Conservation (phyloP, 1,140 invertebrate genomes). For the Maconellicoccus hirsutus region DNA sequence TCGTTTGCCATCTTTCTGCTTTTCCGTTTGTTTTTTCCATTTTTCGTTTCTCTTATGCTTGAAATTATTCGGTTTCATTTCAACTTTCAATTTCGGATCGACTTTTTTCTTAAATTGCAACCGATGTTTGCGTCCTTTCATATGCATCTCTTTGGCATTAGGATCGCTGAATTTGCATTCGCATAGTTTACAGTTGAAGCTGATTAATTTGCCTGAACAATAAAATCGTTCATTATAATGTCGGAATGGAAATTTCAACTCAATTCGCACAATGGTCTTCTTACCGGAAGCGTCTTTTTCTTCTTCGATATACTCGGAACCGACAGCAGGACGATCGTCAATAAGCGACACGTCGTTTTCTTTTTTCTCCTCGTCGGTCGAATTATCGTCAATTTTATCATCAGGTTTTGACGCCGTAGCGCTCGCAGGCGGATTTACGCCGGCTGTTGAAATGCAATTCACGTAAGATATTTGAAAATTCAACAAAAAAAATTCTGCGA, state of each 20-base stretch:
- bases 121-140: slow-evolving; percentile 92
- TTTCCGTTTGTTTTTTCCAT: slow-evolving; percentile 20
- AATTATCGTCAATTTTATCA: neutral
- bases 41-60: slow-evolving; percentile 25
- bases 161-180: slow-evolving; percentile 98
- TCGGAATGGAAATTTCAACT: neutral
- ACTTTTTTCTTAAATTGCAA: slow-evolving; percentile 95
- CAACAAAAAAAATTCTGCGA: too few relatives aligned
- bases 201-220: slow-evolving; percentile 58
- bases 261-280: too few relatives aligned
- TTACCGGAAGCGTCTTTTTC: slow-evolving; percentile 87
- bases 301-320: slow-evolving; percentile 97
- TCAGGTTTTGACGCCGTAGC: neutral
- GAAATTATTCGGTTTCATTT: slow-evolving; percentile 71
- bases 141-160: slow-evolving; percentile 99
- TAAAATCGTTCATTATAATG: neutral
- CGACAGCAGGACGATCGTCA: slow-evolving; percentile 84
- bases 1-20: neutral
- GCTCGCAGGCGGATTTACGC: neutral
- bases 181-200: slow-evolving; percentile 96
- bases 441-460: neutral
- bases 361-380: slow-evolving; percentile 11
- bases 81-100: slow-evolving; percentile 85
- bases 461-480: too few relatives aligned
- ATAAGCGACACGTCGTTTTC: slow-evolving; percentile 2